Evolutionary conservation across 1,140 invertebrate species (phyloP).

Genomic region (Sweltsa coloradensis): DNA sequence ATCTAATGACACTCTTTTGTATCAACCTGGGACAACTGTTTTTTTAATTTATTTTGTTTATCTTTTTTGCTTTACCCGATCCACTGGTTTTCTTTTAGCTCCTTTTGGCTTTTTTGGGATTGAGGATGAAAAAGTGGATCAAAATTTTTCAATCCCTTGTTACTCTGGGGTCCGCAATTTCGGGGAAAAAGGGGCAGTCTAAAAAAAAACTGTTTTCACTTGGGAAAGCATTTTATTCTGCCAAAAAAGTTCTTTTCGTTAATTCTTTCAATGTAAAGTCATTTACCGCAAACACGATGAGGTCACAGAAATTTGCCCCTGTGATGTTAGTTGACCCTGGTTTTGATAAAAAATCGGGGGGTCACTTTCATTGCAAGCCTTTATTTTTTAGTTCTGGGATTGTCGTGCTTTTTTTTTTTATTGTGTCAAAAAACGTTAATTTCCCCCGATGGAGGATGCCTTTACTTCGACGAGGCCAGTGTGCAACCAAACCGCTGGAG

Average conservation of each 20-base stretch:
- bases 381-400: background rate
- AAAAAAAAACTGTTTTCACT: constrained; percentile 22
- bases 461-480: background rate
- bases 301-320: background rate
- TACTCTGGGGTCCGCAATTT: constrained; percentile 24
- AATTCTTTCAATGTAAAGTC: constrained; percentile 12
- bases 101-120: background rate
- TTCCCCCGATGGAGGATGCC: background rate
- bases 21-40: too few relatives aligned
- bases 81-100: too few relatives aligned
- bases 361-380: background rate
- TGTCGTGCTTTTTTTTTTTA: background rate
- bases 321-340: background rate
- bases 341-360: background rate
- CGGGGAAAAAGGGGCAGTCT: constrained; percentile 22
- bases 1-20: too few relatives aligned
- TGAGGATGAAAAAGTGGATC: constrained; percentile 17
- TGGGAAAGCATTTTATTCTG: constrained; percentile 12
- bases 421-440: background rate
- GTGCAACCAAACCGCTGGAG: background rate
- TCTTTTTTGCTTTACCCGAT: too few relatives aligned
- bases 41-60: too few relatives aligned
- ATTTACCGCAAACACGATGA: background rate
- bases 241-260: constrained; percentile 18
- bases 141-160: constrained; percentile 20